Conservation (phyloP, 1,140 invertebrate species). For the Eumaeus atala region DNA sequence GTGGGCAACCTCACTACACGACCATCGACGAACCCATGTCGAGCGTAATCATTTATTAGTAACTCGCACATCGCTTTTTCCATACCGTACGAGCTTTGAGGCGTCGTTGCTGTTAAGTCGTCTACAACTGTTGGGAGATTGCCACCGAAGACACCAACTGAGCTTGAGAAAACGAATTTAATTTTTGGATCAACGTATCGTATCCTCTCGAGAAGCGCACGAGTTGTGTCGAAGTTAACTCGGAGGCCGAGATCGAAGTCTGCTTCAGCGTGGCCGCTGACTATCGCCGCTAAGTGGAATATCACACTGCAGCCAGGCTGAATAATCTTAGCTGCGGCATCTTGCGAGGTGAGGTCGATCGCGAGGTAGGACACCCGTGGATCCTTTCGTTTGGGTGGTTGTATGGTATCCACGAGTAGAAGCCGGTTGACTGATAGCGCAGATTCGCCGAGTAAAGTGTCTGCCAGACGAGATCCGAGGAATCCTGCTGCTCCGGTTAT, state of each 20-base stretch:
- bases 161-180: conserved; percentile 50
- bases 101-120: conserved; percentile 39
- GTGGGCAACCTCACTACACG: conserved; percentile 48
- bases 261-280: conserved; percentile 44
- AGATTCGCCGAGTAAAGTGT: conserved; percentile 21
- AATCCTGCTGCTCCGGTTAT: conserved; percentile 56
- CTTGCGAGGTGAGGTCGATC: conserved; percentile 29
- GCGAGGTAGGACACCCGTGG: conserved; percentile 27
- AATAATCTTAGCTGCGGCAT: conserved; percentile 23
- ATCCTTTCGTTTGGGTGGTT: conserved; percentile 21
- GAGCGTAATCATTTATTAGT: conserved; percentile 49
- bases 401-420: conserved; percentile 31
- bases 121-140: conserved; percentile 37
- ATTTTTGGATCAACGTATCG: conserved; percentile 28
- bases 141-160: conserved; percentile 49
- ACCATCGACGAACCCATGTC: conserved; percentile 45
- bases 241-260: conserved; percentile 42
- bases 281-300: conserved; percentile 45
- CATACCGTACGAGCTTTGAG: conserved; percentile 53
- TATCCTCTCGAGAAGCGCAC: conserved; percentile 39
- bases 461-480: conserved; percentile 40
- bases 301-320: conserved; percentile 25
- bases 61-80: conserved; percentile 57
- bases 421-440: conserved; percentile 31
- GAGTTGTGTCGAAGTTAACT: conserved; percentile 55